Evolutionary conservation across 2,113 vertebrate species (phyloP), one percentile per base, ranked within the genome.

Genomic region (Pygoscelis adeliae): DNA sequence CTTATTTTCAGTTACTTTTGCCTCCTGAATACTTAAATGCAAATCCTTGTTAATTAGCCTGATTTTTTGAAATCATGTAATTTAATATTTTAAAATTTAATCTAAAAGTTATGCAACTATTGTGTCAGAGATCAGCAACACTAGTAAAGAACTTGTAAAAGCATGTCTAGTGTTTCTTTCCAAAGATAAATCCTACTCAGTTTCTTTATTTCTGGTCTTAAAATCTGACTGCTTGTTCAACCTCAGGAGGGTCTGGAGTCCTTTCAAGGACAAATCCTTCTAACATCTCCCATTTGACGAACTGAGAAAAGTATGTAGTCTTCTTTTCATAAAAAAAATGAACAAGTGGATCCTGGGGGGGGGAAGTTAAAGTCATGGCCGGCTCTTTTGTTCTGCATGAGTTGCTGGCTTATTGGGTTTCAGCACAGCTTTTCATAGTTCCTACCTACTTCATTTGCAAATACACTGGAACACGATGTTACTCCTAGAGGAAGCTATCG

Each of bases 1-100:
- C 20, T 83, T 67, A 27, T 32, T 97, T 90, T 81, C 55, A 73
- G 58, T 90, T 85, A 42, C 32, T 91, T 96, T 93, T 93, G 40
- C 59, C 26, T 90, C 29, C 50, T 86, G 78, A 79, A 50, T 91
- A 77, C 29, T 91, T 91, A 70, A 91, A 83, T 55, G n/a, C 36
- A 85, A 91, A 65, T 70, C 40, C 13, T 55, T 72, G 16, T 49
- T 89, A 89, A 89, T 47, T 88, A 83, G 34, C 47, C 25, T 56
- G 19, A 42, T 93, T 19, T 61, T 95, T 91, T 69, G 11, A 78
- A 87, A 80, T 70, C 5, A 32, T 3, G 10, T 74, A 58, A 66
- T 2, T 26, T 78, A 46, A 13, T 83, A 58, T 76, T 92, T 87
- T n/a, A 76, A 79, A 72, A 85, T 46, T 14, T 52, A 62, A 38